A percentile compares a stretch with the other conserved stretches of the same genome.
phyloP scores from a whole-genome alignment of 2,888 invertebrate genomes.

The Athalia cordata region DNA sequence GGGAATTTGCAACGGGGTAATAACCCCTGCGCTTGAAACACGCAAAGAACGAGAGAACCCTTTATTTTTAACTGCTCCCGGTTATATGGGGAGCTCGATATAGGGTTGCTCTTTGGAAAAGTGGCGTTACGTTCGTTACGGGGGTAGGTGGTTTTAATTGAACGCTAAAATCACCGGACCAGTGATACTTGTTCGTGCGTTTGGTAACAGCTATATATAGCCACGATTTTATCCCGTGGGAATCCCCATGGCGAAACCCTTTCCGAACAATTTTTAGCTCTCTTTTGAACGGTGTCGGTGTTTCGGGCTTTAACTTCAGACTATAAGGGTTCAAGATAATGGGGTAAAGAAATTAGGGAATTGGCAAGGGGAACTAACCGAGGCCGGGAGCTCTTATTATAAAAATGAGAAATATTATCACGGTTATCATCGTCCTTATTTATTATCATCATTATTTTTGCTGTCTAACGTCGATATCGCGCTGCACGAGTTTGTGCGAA shows the following conservation, averaged over 20 bases:
- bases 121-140: conserved; percentile 1
- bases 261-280: conserved; percentile 22
- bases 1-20: conserved; percentile 2
- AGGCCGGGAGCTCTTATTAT: conserved; percentile 19
- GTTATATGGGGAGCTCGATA: not conserved
- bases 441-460: not conserved
- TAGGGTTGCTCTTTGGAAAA: conserved; percentile 21
- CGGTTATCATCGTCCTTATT: not conserved
- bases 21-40: not conserved
- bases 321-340: conserved; percentile 1
- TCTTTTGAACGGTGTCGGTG: not conserved
- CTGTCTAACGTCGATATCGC: too few relatives aligned
- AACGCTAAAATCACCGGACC: conserved; percentile 13
- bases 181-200: not conserved
- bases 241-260: conserved; percentile 13
- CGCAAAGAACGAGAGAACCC: conserved; percentile 10
- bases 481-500: too few relatives aligned
- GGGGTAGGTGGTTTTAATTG: conserved; percentile 29
- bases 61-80: conserved; percentile 10
- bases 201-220: not conserved
- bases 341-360: not conserved
- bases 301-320: not conserved
- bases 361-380: not conserved
- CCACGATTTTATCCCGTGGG: not conserved
- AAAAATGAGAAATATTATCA: conserved; percentile 12